Conservation (phyloP, 2,797 vertebrate species). For the Sebastes steindachneri region DNA sequence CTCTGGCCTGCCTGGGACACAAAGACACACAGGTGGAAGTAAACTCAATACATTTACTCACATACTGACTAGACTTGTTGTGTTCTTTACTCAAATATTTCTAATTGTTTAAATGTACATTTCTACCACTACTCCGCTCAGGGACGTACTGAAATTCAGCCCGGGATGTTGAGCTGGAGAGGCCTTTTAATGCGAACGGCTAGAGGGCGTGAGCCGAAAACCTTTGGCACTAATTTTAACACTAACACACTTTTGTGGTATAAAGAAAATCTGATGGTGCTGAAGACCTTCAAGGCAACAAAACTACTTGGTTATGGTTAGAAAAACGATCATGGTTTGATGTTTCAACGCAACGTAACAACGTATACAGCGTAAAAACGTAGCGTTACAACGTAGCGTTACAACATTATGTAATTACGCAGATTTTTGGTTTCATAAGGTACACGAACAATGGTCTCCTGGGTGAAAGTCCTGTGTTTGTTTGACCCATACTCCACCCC, state of each 20-base stretch:
- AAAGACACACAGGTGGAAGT: constrained; percentile 8
- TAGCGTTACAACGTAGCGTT: too few species aligned
- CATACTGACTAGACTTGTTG: not conserved
- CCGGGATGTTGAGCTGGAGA: too few species aligned
- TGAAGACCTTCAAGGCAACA: too few species aligned
- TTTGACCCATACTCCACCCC: not conserved
- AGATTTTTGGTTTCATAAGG: not conserved
- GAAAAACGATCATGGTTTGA: not conserved
- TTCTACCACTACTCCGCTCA: not conserved
- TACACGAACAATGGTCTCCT: too few species aligned
- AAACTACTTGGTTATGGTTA: too few species aligned
- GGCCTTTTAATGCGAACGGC: too few species aligned
- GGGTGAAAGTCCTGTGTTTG: too few species aligned
- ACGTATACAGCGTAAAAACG: too few species aligned
- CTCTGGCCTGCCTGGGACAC: constrained; percentile 89
- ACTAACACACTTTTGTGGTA: too few species aligned
- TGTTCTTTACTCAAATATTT: not conserved
- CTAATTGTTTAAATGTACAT: not conserved
- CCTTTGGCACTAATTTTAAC: too few species aligned
- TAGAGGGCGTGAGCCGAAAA: too few species aligned
- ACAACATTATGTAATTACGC: not conserved
- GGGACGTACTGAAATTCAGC: not conserved
- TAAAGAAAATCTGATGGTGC: too few species aligned
- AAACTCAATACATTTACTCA: not conserved
- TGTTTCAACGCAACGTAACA: not conserved